Evolutionary conservation across 2,113 vertebrate genomes (phyloP).

Genomic region (Tiliqua scincoides): DNA sequence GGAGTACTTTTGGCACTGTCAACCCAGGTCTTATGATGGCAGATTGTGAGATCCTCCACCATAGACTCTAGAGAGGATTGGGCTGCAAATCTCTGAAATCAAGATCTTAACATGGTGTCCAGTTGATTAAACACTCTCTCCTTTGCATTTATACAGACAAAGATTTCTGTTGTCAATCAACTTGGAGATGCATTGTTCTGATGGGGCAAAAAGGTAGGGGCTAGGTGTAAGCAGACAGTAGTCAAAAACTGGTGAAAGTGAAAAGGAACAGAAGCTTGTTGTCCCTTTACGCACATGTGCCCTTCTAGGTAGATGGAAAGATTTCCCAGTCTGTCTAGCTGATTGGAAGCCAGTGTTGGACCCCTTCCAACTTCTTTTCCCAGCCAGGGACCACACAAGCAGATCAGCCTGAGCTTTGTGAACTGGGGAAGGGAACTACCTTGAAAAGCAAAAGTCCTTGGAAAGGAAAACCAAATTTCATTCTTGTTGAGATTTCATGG

Average conservation of each 20-base stretch:
- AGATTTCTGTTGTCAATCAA: background rate
- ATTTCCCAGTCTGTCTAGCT: constrained; percentile 7
- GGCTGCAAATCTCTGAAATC: too few species aligned
- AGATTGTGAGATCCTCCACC: too few species aligned
- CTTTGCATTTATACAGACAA: too few species aligned
- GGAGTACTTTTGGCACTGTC: too few species aligned
- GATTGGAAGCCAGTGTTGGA: constrained; percentile 18
- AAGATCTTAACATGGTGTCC: too few species aligned
- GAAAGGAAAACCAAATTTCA: background rate
- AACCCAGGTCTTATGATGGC: too few species aligned
- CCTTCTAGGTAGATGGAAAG: constrained; percentile 37
- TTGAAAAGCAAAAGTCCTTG: background rate
- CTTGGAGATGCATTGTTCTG: too few species aligned
- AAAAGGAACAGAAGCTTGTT: constrained; percentile 11
- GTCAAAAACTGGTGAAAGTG: constrained; percentile 19
- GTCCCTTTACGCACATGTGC: background rate
- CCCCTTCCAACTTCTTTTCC: background rate
- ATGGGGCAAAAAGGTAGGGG: background rate
- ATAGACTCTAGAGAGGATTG: too few species aligned
- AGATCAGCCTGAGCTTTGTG: background rate
- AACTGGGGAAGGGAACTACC: background rate
- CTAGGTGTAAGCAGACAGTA: background rate
- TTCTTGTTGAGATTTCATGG: constrained; percentile 4
- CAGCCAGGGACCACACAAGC: background rate
- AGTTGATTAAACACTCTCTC: too few species aligned